Percentiles rank a stretch among this genome's conserved stretches.
phyloP scores from a whole-genome alignment of 2,797 vertebrate genomes.

The Sebastes baramenuke region DNA sequence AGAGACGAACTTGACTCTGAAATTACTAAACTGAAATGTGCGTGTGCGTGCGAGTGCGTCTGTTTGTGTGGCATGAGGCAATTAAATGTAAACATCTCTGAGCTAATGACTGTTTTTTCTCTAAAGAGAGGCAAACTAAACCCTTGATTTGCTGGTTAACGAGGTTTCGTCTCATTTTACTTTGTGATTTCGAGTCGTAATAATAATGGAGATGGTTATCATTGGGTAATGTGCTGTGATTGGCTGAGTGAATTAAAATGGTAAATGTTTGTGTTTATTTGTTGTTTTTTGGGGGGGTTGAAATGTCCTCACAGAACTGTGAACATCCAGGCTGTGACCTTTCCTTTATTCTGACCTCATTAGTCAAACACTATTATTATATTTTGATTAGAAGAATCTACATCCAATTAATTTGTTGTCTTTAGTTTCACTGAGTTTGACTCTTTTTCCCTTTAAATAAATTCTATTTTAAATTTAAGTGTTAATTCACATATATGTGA shows the following conservation, averaged over 20 bases:
- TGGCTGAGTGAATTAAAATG: background rate
- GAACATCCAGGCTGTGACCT: background rate
- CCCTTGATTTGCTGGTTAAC: background rate
- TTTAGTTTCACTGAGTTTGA: background rate
- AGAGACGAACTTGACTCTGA: background rate
- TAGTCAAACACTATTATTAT: conserved; percentile 20
- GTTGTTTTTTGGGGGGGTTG: background rate
- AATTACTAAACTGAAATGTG: background rate
- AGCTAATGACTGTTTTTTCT: background rate
- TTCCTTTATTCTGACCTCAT: background rate
- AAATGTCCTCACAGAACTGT: background rate
- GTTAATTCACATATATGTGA: background rate
- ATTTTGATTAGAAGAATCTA: background rate
- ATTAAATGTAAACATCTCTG: background rate
- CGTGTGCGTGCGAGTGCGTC: no score
- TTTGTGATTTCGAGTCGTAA: background rate
- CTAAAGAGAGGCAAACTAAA: background rate
- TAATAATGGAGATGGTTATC: background rate
- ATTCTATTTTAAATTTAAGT: background rate
- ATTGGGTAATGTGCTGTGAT: background rate
- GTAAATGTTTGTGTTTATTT: background rate
- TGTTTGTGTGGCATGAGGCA: background rate
- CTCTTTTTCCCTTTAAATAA: background rate
- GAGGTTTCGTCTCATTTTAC: background rate
- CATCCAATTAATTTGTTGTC: background rate